Conservation (phyloP, 1,140 invertebrate species). For the Trypoxylus dichotomus region DNA sequence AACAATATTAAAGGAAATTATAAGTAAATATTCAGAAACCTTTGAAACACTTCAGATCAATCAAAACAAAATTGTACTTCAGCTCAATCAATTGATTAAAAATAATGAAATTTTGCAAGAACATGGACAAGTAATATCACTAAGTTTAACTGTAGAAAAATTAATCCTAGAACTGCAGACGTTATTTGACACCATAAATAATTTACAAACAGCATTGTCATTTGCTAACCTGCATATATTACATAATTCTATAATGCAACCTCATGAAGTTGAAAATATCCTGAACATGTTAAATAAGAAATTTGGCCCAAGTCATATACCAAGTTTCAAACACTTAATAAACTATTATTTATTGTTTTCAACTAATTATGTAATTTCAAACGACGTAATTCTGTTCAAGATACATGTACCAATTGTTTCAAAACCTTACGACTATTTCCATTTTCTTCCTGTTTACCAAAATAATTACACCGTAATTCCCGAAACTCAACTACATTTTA, state of each 20-base stretch:
- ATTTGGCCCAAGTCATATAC: no score
- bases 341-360: not conserved
- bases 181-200: not conserved
- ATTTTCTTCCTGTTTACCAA: not conserved
- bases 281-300: no score
- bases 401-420: not conserved
- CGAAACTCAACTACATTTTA: not conserved
- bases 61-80: not conserved
- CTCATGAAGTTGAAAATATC: no score
- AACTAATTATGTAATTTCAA: not conserved
- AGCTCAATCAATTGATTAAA: not conserved
- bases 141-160: not conserved
- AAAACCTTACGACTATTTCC: not conserved
- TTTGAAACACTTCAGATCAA: no score
- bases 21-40: no score
- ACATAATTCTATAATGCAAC: no score
- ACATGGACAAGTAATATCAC: not conserved
- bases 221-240: no score
- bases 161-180: not conserved
- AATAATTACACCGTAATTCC: not conserved
- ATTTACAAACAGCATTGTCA: not conserved
- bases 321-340: no score
- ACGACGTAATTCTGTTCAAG: not conserved
- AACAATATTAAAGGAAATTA: not conserved
- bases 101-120: not conserved